phyloP scores from a whole-genome alignment of 64 coral and sea anemone species.

The Trachythela sp. region DNA sequence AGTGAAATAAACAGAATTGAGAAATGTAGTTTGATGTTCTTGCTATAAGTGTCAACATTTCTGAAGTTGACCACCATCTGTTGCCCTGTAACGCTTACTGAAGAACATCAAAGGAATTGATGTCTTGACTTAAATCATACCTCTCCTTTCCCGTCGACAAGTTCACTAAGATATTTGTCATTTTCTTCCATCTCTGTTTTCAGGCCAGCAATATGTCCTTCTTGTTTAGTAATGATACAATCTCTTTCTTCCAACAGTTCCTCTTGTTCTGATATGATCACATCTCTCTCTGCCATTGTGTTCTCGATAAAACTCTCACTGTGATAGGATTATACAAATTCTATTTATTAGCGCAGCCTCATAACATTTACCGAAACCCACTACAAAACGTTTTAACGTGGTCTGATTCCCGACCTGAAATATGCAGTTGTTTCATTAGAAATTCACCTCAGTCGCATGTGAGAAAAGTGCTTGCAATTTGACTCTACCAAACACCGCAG shows the following conservation, averaged over 20 bases:
- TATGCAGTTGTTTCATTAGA: too few relatives aligned
- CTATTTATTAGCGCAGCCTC: too few relatives aligned
- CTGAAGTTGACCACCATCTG: not conserved
- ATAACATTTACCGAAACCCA: not conserved
- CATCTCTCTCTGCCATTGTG: slow-evolving; percentile 66
- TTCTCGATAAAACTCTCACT: slow-evolving; percentile 1
- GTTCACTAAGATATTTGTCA: slow-evolving; percentile 64
- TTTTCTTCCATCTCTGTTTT: slow-evolving; percentile 86
- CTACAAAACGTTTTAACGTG: not conserved
- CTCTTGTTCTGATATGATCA: slow-evolving; percentile 76
- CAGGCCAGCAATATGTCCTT: slow-evolving; percentile 63
- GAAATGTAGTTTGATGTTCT: too few relatives aligned
- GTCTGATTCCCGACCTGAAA: too few relatives aligned
- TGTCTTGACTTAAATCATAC: not conserved
- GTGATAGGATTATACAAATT: too few relatives aligned
- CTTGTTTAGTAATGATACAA: slow-evolving; percentile 64
- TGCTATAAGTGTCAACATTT: too few relatives aligned
- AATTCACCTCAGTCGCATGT: too few relatives aligned
- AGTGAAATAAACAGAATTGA: too few relatives aligned
- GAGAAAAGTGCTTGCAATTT: too few relatives aligned
- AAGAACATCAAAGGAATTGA: not conserved
- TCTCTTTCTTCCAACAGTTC: slow-evolving; percentile 61
- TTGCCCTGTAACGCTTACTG: not conserved
- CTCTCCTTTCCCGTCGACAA: slow-evolving; percentile 65
- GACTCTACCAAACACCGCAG: too few relatives aligned